Evolutionary conservation across 1,140 invertebrate genomes (phyloP), one percentile per base, ranked within the genome.

Genomic region (Coenobita brevimanus): DNA sequence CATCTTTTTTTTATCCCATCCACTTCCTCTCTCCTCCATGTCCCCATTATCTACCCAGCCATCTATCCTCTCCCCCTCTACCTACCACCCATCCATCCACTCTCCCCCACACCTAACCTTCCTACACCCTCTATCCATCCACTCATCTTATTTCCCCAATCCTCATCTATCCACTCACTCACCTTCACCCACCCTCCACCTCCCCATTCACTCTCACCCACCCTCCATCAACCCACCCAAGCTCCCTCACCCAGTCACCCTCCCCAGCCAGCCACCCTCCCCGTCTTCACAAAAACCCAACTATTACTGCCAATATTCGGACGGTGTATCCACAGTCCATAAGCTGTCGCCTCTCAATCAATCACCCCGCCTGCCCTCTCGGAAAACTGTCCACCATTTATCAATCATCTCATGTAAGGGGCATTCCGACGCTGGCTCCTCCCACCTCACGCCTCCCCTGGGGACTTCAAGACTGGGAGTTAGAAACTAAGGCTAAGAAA

Each of bases 261-360:
- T 10, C 13, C 1, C 8, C 64, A 3, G 1, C 64, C 2, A 3
- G 15, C 3, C 64, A 3, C 33, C 27, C 10, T 71, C 67, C 33
- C 67, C 33, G 21, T 71, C 67, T 0, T 71, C 67, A 13, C 67
- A 71, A 33, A 71, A 67, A 71, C 27, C 30, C 17, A 30, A 38
- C 67, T 21, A 71, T 71, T 71, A 71, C 36, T 33, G 67, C 67
- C 1, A 21, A 71, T 33, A 71, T 71, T 13, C 67, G 21, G 27
- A 1, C 67, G 36, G 67, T 17, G 21, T 30, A 71, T 71, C 67
- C 36, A 27, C 21, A 71, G 67, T 71, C 67, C 27, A 38, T 71
- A 71, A 71, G 21, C 36, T 71, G 67, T 71, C 67, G 33, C 27
- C 67, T 30, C 36, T 71, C 67, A 71, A 71, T 71, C 67, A n/a